Evolutionary conservation across 2,113 vertebrate genomes (phyloP).

Genomic region (Bos taurus): DNA sequence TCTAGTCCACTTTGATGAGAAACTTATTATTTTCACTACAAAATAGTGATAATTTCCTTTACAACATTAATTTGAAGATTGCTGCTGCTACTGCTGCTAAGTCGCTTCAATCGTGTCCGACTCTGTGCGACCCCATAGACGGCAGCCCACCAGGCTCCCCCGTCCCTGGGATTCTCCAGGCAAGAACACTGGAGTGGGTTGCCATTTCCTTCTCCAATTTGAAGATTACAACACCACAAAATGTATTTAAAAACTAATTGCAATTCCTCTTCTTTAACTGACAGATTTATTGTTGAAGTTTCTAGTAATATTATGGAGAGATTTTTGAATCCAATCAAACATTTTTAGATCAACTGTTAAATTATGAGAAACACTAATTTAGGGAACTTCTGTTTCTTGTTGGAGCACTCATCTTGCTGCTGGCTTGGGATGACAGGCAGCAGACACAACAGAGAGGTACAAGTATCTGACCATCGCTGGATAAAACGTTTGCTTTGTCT

Average conservation of each 20-base stretch:
- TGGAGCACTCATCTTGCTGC: not conserved
- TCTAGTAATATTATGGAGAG: not conserved
- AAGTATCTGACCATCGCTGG: not conserved
- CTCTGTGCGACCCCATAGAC: too few species aligned
- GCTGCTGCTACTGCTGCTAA: too few species aligned
- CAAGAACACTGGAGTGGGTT: too few species aligned
- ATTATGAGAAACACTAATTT: not conserved
- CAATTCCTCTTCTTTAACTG: not conserved
- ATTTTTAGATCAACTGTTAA: not conserved
- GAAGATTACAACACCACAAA: not conserved
- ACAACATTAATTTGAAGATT: not conserved
- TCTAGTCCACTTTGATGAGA: not conserved
- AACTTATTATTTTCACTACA: not conserved
- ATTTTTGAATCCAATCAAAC: not conserved
- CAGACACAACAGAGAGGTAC: not conserved
- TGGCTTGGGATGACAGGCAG: not conserved
- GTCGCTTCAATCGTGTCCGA: too few species aligned
- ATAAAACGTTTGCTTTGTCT: not conserved
- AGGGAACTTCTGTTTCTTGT: not conserved
- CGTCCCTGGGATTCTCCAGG: too few species aligned
- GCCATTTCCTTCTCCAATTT: too few species aligned
- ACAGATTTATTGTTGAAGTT: slow-evolving; percentile 2
- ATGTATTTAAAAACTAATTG: not conserved
- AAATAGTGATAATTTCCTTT: not conserved
- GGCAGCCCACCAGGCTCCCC: too few species aligned